Percentiles rank a stretch among this genome's conserved stretches.
Conservation (phyloP, 2,888 invertebrate genomes). For the Drosophila lacicola region DNA sequence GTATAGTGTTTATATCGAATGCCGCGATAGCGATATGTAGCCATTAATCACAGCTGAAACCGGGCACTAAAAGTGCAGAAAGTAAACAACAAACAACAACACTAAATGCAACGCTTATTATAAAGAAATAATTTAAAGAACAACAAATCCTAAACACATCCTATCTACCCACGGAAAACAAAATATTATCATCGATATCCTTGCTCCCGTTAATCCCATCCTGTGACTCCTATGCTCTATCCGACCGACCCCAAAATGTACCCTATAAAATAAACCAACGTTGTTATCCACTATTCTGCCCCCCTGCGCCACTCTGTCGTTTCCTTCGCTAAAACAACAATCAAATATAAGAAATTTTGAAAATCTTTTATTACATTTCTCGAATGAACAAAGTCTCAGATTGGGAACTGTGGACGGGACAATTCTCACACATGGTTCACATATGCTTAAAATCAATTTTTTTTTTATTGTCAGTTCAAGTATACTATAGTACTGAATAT, state of each 20-base stretch:
- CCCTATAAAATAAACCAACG: slow-evolving; percentile 50
- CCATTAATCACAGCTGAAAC: slow-evolving; percentile 46
- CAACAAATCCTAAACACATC: slow-evolving; percentile 70
- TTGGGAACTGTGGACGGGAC: slow-evolving; percentile 92
- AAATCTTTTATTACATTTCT: slow-evolving; percentile 58
- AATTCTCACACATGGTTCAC: slow-evolving; percentile 89
- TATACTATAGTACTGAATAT: slow-evolving; percentile 53
- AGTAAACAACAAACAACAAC: slow-evolving; percentile 59
- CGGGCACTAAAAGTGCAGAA: slow-evolving; percentile 38
- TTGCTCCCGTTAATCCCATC: slow-evolving; percentile 41
- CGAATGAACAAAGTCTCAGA: slow-evolving; percentile 86
- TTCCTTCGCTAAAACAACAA: slow-evolving; percentile 59
- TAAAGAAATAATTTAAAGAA: slow-evolving; percentile 30
- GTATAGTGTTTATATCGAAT: slow-evolving; percentile 45
- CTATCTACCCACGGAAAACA: slow-evolving; percentile 31
- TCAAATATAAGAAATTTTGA: slow-evolving; percentile 28
- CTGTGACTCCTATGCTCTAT: slow-evolving; percentile 42
- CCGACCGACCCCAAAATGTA: slow-evolving; percentile 35
- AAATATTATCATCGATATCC: slow-evolving; percentile 47
- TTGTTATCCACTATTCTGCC: slow-evolving; percentile 57
- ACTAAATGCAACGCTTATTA: slow-evolving; percentile 59
- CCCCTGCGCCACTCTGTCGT: slow-evolving; percentile 65
- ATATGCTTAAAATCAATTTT: slow-evolving; percentile 78
- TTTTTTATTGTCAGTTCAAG: slow-evolving; percentile 39
- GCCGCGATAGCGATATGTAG: slow-evolving; percentile 85